These are phyloP conservation scores for Macrotis lagotis DNA, from an alignment of 2,113 vertebrate genomes.

Conservation along the genomic window DNA sequence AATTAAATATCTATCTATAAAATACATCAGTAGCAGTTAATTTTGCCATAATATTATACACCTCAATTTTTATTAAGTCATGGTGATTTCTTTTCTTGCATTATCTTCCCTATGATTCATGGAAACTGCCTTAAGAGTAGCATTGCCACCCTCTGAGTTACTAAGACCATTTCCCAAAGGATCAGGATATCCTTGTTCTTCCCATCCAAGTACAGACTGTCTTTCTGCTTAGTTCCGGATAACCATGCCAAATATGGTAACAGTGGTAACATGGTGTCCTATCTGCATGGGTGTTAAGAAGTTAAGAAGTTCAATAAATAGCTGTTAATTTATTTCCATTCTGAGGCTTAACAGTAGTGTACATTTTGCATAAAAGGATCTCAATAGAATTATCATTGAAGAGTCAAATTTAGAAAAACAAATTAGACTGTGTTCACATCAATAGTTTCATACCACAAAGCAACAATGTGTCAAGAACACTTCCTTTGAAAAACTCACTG, in stretches of 20 bases:
- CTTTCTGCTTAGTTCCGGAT: background rate
- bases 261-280: background rate
- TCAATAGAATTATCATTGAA: background rate
- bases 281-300: background rate
- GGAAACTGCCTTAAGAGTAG: background rate
- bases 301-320: background rate
- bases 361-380: background rate
- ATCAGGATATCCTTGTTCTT: background rate
- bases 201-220: background rate
- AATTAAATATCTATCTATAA: no score
- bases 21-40: background rate
- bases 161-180: background rate
- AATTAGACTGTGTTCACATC: background rate
- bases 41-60: background rate
- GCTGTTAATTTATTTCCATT: background rate
- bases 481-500: background rate
- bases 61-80: background rate
- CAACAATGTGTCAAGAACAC: background rate
- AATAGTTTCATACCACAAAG: background rate
- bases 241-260: background rate
- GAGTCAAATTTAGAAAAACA: background rate
- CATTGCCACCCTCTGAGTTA: background rate
- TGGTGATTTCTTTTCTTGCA: background rate
- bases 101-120: background rate
- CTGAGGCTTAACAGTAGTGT: background rate